These are phyloP conservation scores for Pasiphila rectangulata DNA, from an alignment of 2,888 invertebrate species.

Conservation along the genomic window DNA sequence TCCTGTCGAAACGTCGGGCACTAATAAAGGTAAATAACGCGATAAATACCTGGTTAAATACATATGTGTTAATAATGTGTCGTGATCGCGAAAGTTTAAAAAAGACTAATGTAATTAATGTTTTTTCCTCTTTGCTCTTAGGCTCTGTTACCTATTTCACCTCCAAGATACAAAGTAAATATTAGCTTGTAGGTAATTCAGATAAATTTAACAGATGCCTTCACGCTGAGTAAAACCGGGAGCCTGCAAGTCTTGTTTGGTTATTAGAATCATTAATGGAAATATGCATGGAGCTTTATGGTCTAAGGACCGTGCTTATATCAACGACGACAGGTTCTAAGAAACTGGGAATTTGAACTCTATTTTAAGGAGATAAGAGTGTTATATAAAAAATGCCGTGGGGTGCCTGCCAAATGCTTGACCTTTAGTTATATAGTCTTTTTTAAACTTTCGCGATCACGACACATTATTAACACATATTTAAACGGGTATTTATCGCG, in stretches of 20 bases:
- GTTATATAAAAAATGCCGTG: neutral
- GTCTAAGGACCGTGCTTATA: conserved; percentile 11
- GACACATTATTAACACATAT: too few relatives aligned
- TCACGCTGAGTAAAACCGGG: conserved; percentile 30
- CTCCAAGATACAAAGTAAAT: conserved; percentile 16
- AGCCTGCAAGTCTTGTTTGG: conserved; percentile 35
- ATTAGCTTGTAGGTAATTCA: conserved; percentile 30
- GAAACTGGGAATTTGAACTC: neutral
- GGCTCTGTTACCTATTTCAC: neutral
- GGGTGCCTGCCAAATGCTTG: too few relatives aligned
- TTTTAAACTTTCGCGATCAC: too few relatives aligned
- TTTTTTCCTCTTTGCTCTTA: neutral
- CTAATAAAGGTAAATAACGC: too few relatives aligned
- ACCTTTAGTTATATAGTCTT: too few relatives aligned
- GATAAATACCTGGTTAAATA: too few relatives aligned
- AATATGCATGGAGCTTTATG: conserved; percentile 38
- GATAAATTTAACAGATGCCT: conserved; percentile 34
- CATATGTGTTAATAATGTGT: too few relatives aligned
- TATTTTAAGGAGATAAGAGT: neutral
- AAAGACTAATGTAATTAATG: neutral
- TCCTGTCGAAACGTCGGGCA: too few relatives aligned
- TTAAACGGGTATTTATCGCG: too few relatives aligned
- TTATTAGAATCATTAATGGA: conserved; percentile 40
- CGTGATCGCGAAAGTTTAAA: too few relatives aligned
- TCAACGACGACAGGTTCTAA: neutral